Conservation (phyloP, 2,113 vertebrate genomes). For the Nothocercus nigrocapillus region DNA sequence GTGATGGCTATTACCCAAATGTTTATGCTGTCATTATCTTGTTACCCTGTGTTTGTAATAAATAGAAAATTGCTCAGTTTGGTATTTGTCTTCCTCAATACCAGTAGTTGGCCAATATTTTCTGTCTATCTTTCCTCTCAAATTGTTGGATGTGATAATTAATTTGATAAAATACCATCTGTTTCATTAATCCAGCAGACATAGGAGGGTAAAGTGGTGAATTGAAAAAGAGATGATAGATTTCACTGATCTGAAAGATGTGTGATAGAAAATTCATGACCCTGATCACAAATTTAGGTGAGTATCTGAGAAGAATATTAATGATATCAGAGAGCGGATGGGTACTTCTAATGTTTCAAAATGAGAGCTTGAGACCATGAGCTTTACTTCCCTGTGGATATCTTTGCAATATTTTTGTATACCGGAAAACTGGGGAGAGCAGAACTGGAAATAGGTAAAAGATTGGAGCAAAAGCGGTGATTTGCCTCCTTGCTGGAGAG, state of each 20-base stretch:
- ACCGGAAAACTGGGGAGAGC: not conserved
- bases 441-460: not conserved
- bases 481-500: not conserved
- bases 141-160: slow-evolving; percentile 34
- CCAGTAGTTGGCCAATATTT: not conserved
- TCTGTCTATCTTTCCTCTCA: not conserved
- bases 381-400: not conserved
- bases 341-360: not conserved
- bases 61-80: slow-evolving; percentile 10
- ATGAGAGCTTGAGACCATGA: not conserved
- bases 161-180: not conserved
- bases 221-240: not conserved
- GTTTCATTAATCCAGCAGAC: not conserved
- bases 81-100: slow-evolving; percentile 14
- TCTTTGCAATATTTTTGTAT: not conserved
- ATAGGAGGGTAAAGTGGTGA: not conserved
- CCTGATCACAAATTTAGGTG: not conserved
- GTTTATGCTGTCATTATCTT: slow-evolving; percentile 16
- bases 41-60: not conserved
- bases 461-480: not conserved
- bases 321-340: not conserved
- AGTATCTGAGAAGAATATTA: not conserved
- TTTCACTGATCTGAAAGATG: not conserved
- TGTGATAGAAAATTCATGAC: slow-evolving; percentile 26
- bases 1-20: not conserved